Percentiles rank a stretch among this genome's conserved stretches.
phyloP scores from a whole-genome alignment of 1,140 invertebrate genomes.

The Micrasema minimum region DNA sequence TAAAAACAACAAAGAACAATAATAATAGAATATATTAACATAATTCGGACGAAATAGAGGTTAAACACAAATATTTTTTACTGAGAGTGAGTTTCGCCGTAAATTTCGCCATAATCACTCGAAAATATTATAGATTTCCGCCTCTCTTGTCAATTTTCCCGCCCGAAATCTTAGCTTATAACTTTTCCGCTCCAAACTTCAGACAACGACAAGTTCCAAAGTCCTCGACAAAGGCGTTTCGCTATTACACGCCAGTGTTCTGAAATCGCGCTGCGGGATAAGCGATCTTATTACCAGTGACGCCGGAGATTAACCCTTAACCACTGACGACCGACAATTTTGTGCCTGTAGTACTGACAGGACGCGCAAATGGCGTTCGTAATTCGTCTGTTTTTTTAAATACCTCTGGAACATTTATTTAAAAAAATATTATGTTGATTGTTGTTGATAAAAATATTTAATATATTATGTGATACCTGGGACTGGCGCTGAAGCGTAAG shows the following conservation, averaged over 20 bases:
- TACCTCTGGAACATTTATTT: too few relatives aligned
- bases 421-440: too few relatives aligned
- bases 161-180: not conserved
- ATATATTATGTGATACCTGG: too few relatives aligned
- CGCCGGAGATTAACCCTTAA: constrained; percentile 34
- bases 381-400: too few relatives aligned
- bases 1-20: not conserved
- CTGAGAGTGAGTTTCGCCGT: not conserved
- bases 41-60: not conserved
- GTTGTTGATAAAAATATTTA: too few relatives aligned
- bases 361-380: too few relatives aligned
- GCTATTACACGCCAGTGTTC: constrained; percentile 2
- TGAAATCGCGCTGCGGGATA: constrained; percentile 53
- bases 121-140: not conserved
- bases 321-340: too few relatives aligned
- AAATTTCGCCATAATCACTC: not conserved
- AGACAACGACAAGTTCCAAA: constrained; percentile 11
- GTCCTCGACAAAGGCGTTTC: constrained; percentile 10
- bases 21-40: too few relatives aligned
- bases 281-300: constrained; percentile 55
- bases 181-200: not conserved
- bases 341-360: too few relatives aligned
- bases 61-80: not conserved
- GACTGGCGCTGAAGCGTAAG: too few relatives aligned
- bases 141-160: not conserved